Evolutionary conservation across 2,888 invertebrate genomes (phyloP).

Genomic region (Drosophila infuscata): DNA sequence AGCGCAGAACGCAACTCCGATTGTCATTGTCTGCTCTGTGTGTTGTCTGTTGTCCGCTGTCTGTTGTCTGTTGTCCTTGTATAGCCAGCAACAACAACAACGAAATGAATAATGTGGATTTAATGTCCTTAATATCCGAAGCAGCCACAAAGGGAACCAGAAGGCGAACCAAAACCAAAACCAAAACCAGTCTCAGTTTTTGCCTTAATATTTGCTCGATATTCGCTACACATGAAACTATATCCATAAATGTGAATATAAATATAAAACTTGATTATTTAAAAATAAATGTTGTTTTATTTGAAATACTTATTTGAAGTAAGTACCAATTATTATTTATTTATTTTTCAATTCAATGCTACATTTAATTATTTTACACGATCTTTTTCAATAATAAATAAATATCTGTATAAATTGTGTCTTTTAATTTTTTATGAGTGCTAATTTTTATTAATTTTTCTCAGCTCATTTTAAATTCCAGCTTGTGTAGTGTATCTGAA

Average conservation of each 20-base stretch:
- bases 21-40: slow-evolving; percentile 60
- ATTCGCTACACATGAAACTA: background rate
- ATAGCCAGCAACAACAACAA: slow-evolving; percentile 31
- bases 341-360: background rate
- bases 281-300: background rate
- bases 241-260: background rate
- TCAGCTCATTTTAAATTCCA: background rate
- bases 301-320: background rate
- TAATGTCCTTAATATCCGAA: slow-evolving; percentile 74
- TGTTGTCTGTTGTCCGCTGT: background rate
- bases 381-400: background rate
- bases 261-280: background rate
- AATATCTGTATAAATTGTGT: background rate
- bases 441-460: background rate
- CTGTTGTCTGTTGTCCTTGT: slow-evolving; percentile 25
- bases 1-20: slow-evolving; percentile 46
- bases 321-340: background rate
- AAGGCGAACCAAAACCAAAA: slow-evolving; percentile 33
- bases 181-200: slow-evolving; percentile 51
- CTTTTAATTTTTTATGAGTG: background rate
- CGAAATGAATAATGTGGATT: slow-evolving; percentile 74
- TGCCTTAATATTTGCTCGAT: slow-evolving; percentile 36
- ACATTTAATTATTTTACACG: background rate
- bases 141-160: slow-evolving; percentile 61
- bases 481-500: slow-evolving; percentile 15